A percentile compares a stretch with the other conserved stretches of the same genome.
phyloP scores from a whole-genome alignment of 2,113 vertebrate species.

The Pica pica region DNA sequence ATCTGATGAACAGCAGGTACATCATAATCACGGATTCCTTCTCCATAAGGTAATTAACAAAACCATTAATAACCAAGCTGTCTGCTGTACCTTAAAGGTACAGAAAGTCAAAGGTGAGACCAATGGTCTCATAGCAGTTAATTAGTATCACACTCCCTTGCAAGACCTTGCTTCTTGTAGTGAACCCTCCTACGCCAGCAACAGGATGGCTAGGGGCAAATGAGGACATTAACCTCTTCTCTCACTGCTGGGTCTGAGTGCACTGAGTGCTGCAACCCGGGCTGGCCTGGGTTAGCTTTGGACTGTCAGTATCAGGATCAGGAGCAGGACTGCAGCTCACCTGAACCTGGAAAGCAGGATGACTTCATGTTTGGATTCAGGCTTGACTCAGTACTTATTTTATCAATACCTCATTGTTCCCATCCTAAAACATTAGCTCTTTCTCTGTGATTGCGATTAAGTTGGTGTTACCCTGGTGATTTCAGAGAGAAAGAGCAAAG shows the following conservation, averaged over 20 bases:
- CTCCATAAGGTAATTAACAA: background rate
- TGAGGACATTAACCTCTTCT: background rate
- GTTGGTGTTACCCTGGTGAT: background rate
- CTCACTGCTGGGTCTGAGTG: background rate
- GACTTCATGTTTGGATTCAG: background rate
- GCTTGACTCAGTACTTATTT: background rate
- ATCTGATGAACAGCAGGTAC: background rate
- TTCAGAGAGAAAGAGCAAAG: background rate
- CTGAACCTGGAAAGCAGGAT: background rate
- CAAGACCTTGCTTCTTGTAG: background rate
- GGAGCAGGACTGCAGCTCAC: background rate
- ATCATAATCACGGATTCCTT: background rate
- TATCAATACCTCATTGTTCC: background rate
- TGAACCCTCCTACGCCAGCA: background rate
- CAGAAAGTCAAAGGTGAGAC: background rate
- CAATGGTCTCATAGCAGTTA: fast-evolving
- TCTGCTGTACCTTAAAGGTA: background rate
- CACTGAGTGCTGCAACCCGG: fast-evolving
- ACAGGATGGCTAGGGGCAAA: too few species aligned
- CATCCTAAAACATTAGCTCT: background rate
- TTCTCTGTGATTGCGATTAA: background rate
- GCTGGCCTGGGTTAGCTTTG: background rate
- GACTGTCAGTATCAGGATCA: fast-evolving
- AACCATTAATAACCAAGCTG: background rate
- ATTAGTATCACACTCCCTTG: background rate